Evolutionary conservation across 2,113 vertebrate genomes (phyloP).

Genomic region (Brachypodius melanocephalos): DNA sequence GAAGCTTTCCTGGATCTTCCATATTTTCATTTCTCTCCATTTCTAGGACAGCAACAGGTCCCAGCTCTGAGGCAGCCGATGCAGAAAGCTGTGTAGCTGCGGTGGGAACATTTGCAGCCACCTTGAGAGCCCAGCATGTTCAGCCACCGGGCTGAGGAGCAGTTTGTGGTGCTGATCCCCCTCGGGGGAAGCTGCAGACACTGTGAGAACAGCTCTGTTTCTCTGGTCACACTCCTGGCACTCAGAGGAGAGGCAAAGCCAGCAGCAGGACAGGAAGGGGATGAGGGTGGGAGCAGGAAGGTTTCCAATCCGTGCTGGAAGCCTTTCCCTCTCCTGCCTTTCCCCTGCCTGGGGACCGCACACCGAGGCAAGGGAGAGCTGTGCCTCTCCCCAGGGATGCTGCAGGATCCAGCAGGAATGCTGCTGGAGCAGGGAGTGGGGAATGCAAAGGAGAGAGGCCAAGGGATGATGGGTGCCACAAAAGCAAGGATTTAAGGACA

Average conservation of each 20-base stretch:
- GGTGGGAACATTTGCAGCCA: not conserved
- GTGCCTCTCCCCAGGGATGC: not conserved
- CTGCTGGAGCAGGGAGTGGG: rapidly evolving
- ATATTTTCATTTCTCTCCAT: rapidly evolving
- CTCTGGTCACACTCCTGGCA: not conserved
- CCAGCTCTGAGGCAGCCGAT: not conserved
- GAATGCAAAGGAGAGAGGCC: not conserved
- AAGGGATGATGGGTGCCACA: not conserved
- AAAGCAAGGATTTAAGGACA: not conserved
- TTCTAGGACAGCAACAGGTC: not conserved
- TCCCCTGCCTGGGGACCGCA: rapidly evolving
- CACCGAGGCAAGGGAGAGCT: rapidly evolving
- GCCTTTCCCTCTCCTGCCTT: not conserved
- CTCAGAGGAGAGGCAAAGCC: not conserved
- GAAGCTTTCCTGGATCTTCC: not conserved
- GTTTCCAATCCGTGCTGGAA: not conserved
- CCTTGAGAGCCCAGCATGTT: rapidly evolving
- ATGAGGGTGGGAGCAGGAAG: not conserved
- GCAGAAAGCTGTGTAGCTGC: rapidly evolving
- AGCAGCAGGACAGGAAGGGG: not conserved
- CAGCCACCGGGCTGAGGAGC: rapidly evolving
- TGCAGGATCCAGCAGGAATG: not conserved
- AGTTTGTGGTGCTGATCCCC: not conserved
- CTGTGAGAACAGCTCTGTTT: not conserved
- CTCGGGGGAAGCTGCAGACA: not conserved